A percentile compares a stretch with the other conserved stretches of the same genome.
These are phyloP conservation scores for Drosophila kokeensis DNA, from an alignment of 2,888 invertebrate species.

Conservation along the genomic window DNA sequence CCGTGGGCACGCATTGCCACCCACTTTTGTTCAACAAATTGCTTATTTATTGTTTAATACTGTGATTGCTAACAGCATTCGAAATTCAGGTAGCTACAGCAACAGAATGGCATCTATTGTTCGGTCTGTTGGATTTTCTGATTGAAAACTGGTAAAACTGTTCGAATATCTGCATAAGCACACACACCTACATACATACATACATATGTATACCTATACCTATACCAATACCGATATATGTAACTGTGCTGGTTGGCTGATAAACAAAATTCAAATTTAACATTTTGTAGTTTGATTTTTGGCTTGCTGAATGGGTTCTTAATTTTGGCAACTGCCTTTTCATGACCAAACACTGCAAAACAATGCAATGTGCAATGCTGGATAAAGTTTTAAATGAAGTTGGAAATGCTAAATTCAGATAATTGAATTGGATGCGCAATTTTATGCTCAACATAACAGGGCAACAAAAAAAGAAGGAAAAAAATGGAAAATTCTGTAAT, in stretches of 20 bases:
- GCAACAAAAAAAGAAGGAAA: not conserved
- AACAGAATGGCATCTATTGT: constrained; percentile 43
- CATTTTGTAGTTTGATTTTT: constrained; percentile 24
- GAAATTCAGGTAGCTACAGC: constrained; percentile 38
- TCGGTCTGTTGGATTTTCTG: constrained; percentile 22
- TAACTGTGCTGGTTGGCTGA: constrained; percentile 6
- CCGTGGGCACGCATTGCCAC: not conserved
- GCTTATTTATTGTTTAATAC: constrained; percentile 81
- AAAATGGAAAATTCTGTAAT: not conserved
- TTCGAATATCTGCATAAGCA: constrained; percentile 1
- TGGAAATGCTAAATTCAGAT: constrained; percentile 31
- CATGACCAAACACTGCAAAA: constrained; percentile 3
- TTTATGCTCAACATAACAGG: constrained; percentile 5
- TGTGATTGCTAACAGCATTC: constrained; percentile 73
- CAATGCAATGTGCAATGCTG: constrained; percentile 19
- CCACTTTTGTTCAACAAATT: constrained; percentile 69
- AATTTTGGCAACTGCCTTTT: constrained; percentile 34
- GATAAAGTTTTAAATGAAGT: constrained; percentile 34
- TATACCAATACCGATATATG: not conserved
- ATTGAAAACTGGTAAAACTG: constrained; percentile 45
- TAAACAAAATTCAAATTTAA: constrained; percentile 14
- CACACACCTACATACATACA: not conserved
- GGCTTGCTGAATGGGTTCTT: constrained; percentile 39
- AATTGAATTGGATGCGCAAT: constrained; percentile 27
- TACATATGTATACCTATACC: not conserved